These are phyloP conservation scores for Drosophila formosana DNA, from an alignment of 2,888 invertebrate genomes.

Conservation along the genomic window DNA sequence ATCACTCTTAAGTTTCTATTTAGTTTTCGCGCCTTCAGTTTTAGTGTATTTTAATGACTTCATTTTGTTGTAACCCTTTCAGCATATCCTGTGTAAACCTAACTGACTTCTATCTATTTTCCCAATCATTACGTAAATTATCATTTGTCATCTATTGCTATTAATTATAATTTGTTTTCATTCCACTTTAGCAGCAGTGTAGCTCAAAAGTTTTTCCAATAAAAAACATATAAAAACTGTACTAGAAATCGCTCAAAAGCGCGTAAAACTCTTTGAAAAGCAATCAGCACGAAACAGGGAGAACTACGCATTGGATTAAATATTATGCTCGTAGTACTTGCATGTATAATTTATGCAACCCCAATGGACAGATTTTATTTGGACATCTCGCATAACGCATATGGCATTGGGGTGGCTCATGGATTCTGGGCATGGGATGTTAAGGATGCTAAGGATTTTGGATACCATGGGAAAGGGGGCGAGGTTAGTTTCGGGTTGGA, in stretches of 20 bases:
- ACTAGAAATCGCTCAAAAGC: conserved; percentile 63
- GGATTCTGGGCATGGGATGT: conserved; percentile 33
- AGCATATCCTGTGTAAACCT: no score
- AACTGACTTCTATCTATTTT: no score
- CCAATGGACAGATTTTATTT: conserved; percentile 43
- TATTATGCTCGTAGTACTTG: not conserved
- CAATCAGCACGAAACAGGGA: conserved; percentile 40
- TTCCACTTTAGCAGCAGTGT: conserved; percentile 1
- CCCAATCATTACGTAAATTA: no score
- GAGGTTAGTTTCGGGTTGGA: conserved; percentile 22
- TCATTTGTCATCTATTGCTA: not conserved
- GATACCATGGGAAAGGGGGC: conserved; percentile 51
- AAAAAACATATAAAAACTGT: conserved; percentile 58
- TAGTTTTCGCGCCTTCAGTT: not conserved
- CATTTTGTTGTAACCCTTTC: no score
- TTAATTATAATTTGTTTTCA: not conserved
- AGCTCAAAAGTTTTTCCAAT: not conserved
- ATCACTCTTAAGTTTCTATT: no score
- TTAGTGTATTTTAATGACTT: not conserved
- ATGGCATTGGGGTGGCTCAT: conserved; percentile 52
- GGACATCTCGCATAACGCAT: conserved; percentile 22
- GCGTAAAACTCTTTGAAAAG: conserved; percentile 73
- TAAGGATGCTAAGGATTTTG: conserved; percentile 55
- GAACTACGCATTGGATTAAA: conserved; percentile 64
- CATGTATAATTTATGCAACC: conserved; percentile 72